These are phyloP conservation scores for Pherbina coryleti DNA, from an alignment of 2,888 invertebrate species.

Conservation along the genomic window DNA sequence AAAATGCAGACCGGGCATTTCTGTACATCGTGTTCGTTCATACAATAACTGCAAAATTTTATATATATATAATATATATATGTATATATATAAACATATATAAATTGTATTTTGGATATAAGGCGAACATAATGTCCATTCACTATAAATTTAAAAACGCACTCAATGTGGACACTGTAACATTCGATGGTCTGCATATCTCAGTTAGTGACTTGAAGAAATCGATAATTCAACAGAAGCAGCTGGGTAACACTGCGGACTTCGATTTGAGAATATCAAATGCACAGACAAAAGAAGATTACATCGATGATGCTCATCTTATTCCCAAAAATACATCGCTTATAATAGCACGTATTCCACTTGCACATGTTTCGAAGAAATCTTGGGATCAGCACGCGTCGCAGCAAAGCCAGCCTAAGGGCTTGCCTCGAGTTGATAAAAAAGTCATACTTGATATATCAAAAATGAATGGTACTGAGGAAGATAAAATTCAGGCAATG, in stretches of 20 bases:
- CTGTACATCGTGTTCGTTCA: neutral
- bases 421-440: conserved; percentile 14
- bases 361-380: conserved; percentile 83
- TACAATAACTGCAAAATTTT: neutral
- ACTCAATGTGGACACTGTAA: conserved; percentile 94
- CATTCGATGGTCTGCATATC: conserved; percentile 97
- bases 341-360: conserved; percentile 92
- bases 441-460: conserved; percentile 79
- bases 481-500: conserved; percentile 98
- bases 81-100: neutral
- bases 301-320: conserved; percentile 88
- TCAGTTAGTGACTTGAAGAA: conserved; percentile 95
- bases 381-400: conserved; percentile 75
- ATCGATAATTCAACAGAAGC: conserved; percentile 94
- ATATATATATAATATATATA: conserved; percentile 3
- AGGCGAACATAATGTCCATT: conserved; percentile 80
- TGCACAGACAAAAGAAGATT: conserved; percentile 97
- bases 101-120: too few relatives aligned
- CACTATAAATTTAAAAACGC: conserved; percentile 99
- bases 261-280: conserved; percentile 97
- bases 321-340: conserved; percentile 98
- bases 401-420: conserved; percentile 20
- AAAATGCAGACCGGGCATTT: conserved; percentile 3
- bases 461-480: conserved; percentile 92
- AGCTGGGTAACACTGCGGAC: conserved; percentile 92